Conservation (phyloP, 2,888 invertebrate genomes). For the Achlya flavicornis region DNA sequence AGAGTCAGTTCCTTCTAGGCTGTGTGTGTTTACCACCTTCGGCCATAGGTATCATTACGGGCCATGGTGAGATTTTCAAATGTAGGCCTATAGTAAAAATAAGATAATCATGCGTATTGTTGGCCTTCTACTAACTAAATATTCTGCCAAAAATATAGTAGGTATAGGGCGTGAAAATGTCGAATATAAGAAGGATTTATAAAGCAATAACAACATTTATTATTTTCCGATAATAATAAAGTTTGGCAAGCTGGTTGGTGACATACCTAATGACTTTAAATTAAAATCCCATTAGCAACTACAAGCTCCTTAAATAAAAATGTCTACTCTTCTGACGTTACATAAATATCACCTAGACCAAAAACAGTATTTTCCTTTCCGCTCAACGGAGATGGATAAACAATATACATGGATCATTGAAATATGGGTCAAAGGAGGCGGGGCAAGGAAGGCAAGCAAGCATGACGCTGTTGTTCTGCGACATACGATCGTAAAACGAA, state of each 20-base stretch:
- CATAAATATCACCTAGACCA: neutral
- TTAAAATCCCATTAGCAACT: too few species aligned
- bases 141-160: too few species aligned
- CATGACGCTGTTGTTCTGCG: slow-evolving; percentile 6
- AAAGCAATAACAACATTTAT: neutral
- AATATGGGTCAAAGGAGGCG: slow-evolving; percentile 9
- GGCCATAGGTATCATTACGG: too few species aligned
- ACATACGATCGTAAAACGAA: slow-evolving; percentile 6
- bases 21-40: too few species aligned
- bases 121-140: too few species aligned
- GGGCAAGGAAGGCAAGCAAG: slow-evolving; percentile 8
- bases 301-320: neutral
- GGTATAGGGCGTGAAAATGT: neutral
- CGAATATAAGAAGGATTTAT: neutral
- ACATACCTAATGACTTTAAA: too few species aligned
- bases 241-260: too few species aligned
- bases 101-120: too few species aligned
- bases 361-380: slow-evolving; percentile 1
- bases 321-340: neutral
- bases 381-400: slow-evolving; percentile 5
- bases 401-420: slow-evolving; percentile 6
- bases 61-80: too few species aligned
- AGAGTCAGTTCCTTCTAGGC: too few species aligned
- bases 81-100: too few species aligned
- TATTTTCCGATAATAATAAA: too few species aligned